Evolutionary conservation across 2,888 invertebrate species (phyloP), one percentile per base, ranked within the genome.

Genomic region (Helobdella robusta): DNA sequence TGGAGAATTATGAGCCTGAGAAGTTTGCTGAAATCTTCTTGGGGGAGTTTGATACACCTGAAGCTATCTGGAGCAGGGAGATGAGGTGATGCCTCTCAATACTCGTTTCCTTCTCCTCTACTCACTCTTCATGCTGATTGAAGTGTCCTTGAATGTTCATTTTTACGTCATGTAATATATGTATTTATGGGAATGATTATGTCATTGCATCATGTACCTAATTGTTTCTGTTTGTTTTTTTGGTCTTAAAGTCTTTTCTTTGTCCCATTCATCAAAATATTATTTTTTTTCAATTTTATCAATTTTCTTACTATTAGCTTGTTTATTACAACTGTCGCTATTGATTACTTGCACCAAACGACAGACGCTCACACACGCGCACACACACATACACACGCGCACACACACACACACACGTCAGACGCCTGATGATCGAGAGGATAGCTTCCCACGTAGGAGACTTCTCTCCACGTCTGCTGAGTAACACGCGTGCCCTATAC

Each of bases 31-130:
- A 98, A 81, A 79, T 95, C 23, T 82, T 80, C 72, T 76, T 82
- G 11, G 97, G 97, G 0, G 98, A 99, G 82, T 98, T 91, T 82
- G 97, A 99, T 80, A 98, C 97, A 6, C 98, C 98, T 0, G 98
- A 99, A 82, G 95, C 94, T 0, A 98, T 98, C 71, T 98, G 98
- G 98, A 97, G 91, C 78, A 85, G 88, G 0, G 93, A 94, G 81
- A 98, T 98, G 97, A 86, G 89, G 87, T 86, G 66, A 67, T 68
- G 4, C 11, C 20, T 50, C 23, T 15, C 23, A 20, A 50, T 50
- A 11, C 6, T 40, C n/a, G 11, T 40, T 40, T 15, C n/a, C n/a
- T 40, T 11, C n/a, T 40, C n/a, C n/a, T 40, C 44, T 40, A 15
- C n/a, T 40, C 44, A 40, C n/a, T n/a, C n/a, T n/a, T n/a, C n/a